Base-by-base conservation (phyloP, 2,888 invertebrate species). In the Hirtodrosophila histrioides region DNA sequence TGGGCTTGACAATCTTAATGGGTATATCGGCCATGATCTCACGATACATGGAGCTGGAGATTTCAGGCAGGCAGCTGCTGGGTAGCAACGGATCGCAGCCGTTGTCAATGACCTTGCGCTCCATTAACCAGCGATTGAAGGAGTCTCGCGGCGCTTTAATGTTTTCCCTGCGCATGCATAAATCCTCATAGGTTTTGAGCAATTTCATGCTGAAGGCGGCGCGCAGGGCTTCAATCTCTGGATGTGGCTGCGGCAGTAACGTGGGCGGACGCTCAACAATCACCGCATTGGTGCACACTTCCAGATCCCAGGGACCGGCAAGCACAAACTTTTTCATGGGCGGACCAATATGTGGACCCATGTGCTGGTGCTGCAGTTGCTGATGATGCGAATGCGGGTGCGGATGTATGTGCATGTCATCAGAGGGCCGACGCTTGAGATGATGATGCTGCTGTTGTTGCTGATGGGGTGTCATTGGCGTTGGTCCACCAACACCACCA, bases 11-110 rank as follows among this genome's bases (percentile, higher is more conserved):
- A 64, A 99, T 93, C 92, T 98, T 98, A 65, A 99, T 97, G 8
- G 99, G 99, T 90, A 99, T 97, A 92, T 99, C 98, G 92, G 98
- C 97, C 97, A 99, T 98, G 54, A 99, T 97, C 93, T 99, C 99
- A 74, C 97, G 95, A 92, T 98, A 98, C 98, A 99, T 98, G 1
- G 97, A 96, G 89, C 95, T 94, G 4, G 98, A 98, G 82, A 99
- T 95, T 92, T 98, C 98, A 1, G 97, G 96, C 79, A 95, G 94
- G 92, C 98, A 98, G 90, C 95, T 95, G 91, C 97, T 97, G 6
- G 99, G 98, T 49, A 99, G 92, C 50, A 99, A 92, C 0, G 98
- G 97, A 92, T 99, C 99, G 57, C 94, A 95, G 1, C 98, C 98
- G 88, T 94, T 95, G 90, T 98, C 97, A 76, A 95, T 94, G 0